Percentiles rank a stretch among this genome's conserved stretches.
These are phyloP conservation scores for Drosophila mayri DNA, from an alignment of 1,140 invertebrate genomes.

Conservation along the genomic window DNA sequence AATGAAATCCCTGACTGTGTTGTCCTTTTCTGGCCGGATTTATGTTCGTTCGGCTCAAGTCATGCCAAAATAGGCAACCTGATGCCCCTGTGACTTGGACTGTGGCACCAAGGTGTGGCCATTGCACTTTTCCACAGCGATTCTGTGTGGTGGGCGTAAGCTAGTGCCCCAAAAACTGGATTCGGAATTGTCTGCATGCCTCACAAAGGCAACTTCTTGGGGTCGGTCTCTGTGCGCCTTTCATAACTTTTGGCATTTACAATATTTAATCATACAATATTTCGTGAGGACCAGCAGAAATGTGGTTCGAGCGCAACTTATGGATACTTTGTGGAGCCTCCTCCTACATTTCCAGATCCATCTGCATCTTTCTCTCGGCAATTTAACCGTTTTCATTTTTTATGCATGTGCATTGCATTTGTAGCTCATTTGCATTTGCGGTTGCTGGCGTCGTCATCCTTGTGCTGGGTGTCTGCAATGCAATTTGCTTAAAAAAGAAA, in stretches of 20 bases:
- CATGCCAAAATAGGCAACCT: conserved; percentile 38
- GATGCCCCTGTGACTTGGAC: conserved; percentile 47
- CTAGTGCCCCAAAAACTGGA: conserved; percentile 41
- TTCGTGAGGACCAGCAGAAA: conserved; percentile 55
- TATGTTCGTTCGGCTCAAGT: conserved; percentile 2
- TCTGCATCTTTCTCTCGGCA: conserved; percentile 38
- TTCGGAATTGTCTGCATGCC: conserved; percentile 21
- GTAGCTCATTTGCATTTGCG: conserved; percentile 80
- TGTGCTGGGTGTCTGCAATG: conserved; percentile 61
- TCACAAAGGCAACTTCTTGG: conserved; percentile 16
- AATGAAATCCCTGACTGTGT: not conserved
- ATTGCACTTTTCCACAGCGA: conserved; percentile 29
- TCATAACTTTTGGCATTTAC: conserved; percentile 75
- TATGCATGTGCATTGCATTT: conserved; percentile 81
- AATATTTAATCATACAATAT: conserved; percentile 77
- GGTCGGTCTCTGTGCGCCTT: conserved; percentile 26
- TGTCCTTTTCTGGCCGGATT: conserved; percentile 26
- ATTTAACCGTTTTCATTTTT: conserved; percentile 77
- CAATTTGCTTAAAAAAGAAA: conserved; percentile 65
- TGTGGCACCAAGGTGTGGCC: conserved; percentile 44
- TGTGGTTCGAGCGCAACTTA: conserved; percentile 60
- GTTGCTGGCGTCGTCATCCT: conserved; percentile 52
- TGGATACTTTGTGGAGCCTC: conserved; percentile 48
- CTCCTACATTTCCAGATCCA: conserved; percentile 21
- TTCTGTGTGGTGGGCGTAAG: conserved; percentile 33